Percentiles rank a stretch among this genome's conserved stretches.
phyloP scores from a whole-genome alignment of 2,888 invertebrate species.

The Theodoxus fluviatilis region DNA sequence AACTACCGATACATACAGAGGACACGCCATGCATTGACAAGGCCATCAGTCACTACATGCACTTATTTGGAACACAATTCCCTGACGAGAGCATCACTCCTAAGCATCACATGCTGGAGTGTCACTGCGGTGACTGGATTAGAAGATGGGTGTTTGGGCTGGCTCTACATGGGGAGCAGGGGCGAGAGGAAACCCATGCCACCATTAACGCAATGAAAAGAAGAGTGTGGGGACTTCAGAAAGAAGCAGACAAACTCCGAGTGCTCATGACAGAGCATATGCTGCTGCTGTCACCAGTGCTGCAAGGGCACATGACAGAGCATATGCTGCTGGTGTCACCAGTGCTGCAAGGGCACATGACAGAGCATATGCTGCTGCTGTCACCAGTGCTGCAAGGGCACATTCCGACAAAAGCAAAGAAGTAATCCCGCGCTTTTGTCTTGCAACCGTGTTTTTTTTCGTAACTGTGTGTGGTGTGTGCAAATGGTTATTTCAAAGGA shows the following conservation, averaged over 20 bases:
- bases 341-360: neutral
- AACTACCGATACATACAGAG: neutral
- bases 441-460: too few relatives aligned
- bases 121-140: neutral
- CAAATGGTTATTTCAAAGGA: too few relatives aligned
- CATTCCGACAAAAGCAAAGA: too few relatives aligned
- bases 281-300: neutral
- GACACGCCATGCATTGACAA: neutral
- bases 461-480: too few relatives aligned
- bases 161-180: conserved; percentile 6
- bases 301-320: neutral
- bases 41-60: neutral
- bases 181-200: too few relatives aligned
- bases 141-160: conserved; percentile 4
- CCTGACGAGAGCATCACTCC: neutral
- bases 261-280: neutral
- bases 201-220: neutral
- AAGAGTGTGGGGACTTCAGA: neutral
- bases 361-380: neutral
- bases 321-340: neutral
- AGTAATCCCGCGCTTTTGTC: too few relatives aligned
- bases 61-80: neutral
- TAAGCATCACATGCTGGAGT: conserved; percentile 4
- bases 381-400: neutral
- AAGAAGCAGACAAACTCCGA: neutral